Evolutionary conservation across 30 jellyfish, hydroid and myxozoan genomes (phyloP), one percentile per base, ranked within the genome.

Genomic region (Pelagia noctiluca): DNA sequence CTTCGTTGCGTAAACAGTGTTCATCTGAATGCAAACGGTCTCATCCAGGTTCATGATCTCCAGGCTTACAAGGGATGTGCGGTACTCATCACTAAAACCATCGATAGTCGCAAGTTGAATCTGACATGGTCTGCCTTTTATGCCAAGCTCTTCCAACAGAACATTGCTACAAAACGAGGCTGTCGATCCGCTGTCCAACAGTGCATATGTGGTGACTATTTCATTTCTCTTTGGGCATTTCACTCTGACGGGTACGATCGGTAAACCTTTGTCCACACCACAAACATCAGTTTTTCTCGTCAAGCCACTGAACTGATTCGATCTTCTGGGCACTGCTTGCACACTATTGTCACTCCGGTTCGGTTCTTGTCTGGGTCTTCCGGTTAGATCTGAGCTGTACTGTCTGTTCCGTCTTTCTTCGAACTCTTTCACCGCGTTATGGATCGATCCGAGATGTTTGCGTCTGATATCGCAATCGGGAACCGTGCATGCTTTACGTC

Each of bases 151-250:
- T 47, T 78, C 57, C 66, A 78, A 30, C 25, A 78, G 78, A 36
- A 24, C 65, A 53, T 62, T 24, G 71, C 32, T 35, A 63, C 81
- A 60, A 26, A 78, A 78, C 24, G 89, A 61, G 21, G 82, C 81
- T 0, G 80, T 78, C 1, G 89, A 78, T 53, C 89, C 82, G 29
- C 72, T 78, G 57, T 78, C 82, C 50, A 78, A 46, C 22, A 78
- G 71, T 19, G 88, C 89, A 34, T 50, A 83, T 23, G 87, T 83
- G 13, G 28, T 22, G 49, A 78, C 18, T 38, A 22, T 10, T 0
- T 62, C 47, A n/a, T 62, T 36, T 62, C 53, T 34, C 24, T 54
- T 36, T 37, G 36, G 7, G 32, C 52, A 62, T 61, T 31, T 62
- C 35, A 78, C 82, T 47, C 66, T 78, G 37, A 78, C 35, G 34